A percentile compares a stretch with the other conserved stretches of the same genome.
Evolutionary conservation across 2,888 invertebrate genomes (phyloP).

Genomic region (Parthenolecanium corni): DNA sequence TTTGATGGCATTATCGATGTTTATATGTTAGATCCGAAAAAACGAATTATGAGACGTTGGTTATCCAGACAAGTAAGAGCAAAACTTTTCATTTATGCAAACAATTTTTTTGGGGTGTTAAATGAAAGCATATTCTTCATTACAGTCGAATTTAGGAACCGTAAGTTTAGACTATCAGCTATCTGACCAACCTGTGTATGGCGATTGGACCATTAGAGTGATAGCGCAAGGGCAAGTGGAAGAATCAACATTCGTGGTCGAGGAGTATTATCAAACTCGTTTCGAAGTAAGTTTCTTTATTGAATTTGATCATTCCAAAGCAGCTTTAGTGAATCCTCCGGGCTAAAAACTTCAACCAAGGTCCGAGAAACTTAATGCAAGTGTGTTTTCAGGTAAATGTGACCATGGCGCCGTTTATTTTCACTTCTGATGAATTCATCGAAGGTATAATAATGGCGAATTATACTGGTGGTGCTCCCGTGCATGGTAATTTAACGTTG

Average conservation of each 20-base stretch:
- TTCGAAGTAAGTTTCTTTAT: conserved; percentile 55
- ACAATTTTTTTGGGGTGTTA: conserved; percentile 1
- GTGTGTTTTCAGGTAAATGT: conserved; percentile 60
- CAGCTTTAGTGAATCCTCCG: not conserved
- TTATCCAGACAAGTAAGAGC: conserved; percentile 62
- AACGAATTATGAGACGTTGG: conserved; percentile 83
- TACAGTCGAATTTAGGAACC: conserved; percentile 73
- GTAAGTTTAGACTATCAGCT: conserved; percentile 84
- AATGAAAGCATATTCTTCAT: conserved; percentile 29
- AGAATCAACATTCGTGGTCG: conserved; percentile 72
- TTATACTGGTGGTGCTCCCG: conserved; percentile 87
- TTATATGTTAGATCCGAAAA: conserved; percentile 78
- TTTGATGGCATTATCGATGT: conserved; percentile 85
- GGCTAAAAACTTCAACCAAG: not conserved
- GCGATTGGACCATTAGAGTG: conserved; percentile 78
- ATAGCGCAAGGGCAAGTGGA: conserved; percentile 80
- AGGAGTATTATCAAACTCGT: conserved; percentile 89
- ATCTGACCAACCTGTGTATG: conserved; percentile 83
- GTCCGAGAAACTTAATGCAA: not conserved
- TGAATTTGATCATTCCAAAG: not conserved
- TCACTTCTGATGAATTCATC: conserved; percentile 71
- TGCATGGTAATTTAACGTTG: conserved; percentile 75
- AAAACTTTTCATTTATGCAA: not conserved
- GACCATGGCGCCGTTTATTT: conserved; percentile 88
- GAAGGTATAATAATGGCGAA: conserved; percentile 84